Base-by-base conservation (phyloP, 2,797 vertebrate species). In the Oryzias sinensis region DNA sequence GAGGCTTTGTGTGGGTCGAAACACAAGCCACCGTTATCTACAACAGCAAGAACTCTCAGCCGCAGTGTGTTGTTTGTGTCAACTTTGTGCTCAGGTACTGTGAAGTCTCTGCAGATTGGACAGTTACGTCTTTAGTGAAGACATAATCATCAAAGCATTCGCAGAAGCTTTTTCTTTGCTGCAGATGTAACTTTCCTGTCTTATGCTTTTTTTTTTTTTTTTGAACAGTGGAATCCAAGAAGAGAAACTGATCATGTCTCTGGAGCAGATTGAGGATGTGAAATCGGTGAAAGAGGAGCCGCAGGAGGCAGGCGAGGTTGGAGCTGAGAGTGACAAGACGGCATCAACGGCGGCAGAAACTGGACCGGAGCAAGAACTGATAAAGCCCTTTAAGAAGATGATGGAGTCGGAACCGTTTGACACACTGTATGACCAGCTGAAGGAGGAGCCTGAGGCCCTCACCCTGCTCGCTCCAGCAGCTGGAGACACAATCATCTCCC, bases 1-100 rank as follows among this genome's bases (percentile, higher is more conserved):
- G 97, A 62, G 97, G 97, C 67, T 99, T 95, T 51, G 97, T 96
- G 67, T 99, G 97, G 97, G 93, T 98, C 73, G 96, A 99, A 90
- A 99, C 97, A 59, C 97, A 99, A 91, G 96, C 97, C 68, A 99
- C 97, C 4, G 95, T 99, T 72, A 98, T 99, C 82, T 99, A 99
- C 89, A 99, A 95, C 91, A 96, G 90, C 81, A 98, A 98, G 93
- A 99, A 99, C 81, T 97, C 96, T 29, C 96, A 99, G 77, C 97
- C 97, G 22, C 97, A 99, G 74, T 98, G 97, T 89, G 94, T 99
- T 43, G 95, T 99, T 49, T 99, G 97, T 52, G 94, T 99, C 72
- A 99, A 99, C 91, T 98, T 96, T 22, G 95, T 99, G 58, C 92
- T 99, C 82, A 99, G 97, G 97, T 99, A 91, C 85, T 18, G 6